A percentile compares a stretch with the other conserved stretches of the same genome.
phyloP scores from a whole-genome alignment of 1,140 invertebrate species.

The Drosophila mayri region DNA sequence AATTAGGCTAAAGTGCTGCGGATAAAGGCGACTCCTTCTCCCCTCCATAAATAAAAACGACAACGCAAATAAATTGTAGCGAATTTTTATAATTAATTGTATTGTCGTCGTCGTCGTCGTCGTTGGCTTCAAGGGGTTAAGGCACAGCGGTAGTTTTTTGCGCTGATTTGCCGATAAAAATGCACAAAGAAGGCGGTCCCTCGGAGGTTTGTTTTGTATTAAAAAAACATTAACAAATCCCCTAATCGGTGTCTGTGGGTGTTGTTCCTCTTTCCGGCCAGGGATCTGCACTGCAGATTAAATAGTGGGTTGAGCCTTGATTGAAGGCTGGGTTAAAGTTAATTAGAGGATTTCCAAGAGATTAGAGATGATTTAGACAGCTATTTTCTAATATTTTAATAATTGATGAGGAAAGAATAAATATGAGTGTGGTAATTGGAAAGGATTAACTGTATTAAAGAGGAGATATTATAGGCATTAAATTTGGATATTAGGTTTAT shows the following conservation, averaged over 20 bases:
- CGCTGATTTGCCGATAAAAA: constrained; percentile 38
- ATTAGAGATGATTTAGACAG: constrained; percentile 8
- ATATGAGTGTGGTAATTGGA: neutral
- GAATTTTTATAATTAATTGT: constrained; percentile 84
- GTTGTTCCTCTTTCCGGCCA: constrained; percentile 10
- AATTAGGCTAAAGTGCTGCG: constrained; percentile 79
- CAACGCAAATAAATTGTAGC: constrained; percentile 81
- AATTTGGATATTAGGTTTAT: too few species aligned
- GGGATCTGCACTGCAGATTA: neutral
- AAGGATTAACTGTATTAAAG: constrained; percentile 2
- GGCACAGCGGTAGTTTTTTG: constrained; percentile 33
- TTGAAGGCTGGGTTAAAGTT: constrained; percentile 19
- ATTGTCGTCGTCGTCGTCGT: constrained; percentile 70
- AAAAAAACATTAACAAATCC: constrained; percentile 82
- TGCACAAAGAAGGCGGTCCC: constrained; percentile 48
- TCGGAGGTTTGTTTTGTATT: constrained; percentile 57
- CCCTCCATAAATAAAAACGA: constrained; percentile 63
- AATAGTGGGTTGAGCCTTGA: constrained; percentile 18
- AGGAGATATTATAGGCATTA: neutral
- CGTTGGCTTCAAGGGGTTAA: constrained; percentile 26
- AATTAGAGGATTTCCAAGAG: constrained; percentile 13
- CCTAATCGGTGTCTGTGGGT: constrained; percentile 64
- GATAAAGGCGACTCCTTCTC: constrained; percentile 33
- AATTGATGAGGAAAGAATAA: neutral
- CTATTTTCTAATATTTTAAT: constrained; percentile 1